Evolutionary conservation across 2,113 vertebrate species (phyloP).

Genomic region (Equus quagga): DNA sequence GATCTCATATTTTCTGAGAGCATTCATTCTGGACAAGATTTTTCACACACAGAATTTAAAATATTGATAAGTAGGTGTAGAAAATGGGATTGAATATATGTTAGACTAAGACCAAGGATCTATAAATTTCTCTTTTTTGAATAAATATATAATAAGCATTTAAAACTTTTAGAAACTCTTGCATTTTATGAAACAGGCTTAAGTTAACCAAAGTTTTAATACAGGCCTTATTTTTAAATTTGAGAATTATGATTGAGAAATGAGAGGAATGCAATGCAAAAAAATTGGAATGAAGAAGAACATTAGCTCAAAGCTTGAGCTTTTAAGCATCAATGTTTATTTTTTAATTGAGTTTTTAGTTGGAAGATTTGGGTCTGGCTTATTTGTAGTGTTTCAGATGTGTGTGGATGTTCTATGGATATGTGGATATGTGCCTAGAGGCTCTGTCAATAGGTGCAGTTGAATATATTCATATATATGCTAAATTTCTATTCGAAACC

Average conservation of each 20-base stretch:
- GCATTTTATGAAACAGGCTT: not conserved
- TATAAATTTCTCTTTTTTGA: not conserved
- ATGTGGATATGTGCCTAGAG: not conserved
- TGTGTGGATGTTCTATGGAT: conserved; percentile 8
- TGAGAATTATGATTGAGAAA: not conserved
- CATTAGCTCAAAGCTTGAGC: not conserved
- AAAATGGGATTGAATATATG: not conserved
- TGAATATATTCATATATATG: not conserved
- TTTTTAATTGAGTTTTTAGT: conserved; percentile 27
- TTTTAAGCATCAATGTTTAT: conserved; percentile 40
- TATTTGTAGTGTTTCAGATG: conserved; percentile 56
- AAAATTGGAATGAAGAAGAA: not conserved
- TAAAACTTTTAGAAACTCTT: conserved; percentile 26
- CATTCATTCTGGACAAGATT: conserved; percentile 20
- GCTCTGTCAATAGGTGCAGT: conserved; percentile 43
- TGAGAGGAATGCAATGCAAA: not conserved
- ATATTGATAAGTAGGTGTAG: not conserved
- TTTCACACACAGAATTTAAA: conserved; percentile 35
- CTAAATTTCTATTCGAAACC: conserved; percentile 29
- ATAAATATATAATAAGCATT: not conserved
- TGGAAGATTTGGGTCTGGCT: not conserved
- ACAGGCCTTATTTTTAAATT: not conserved
- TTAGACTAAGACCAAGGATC: not conserved
- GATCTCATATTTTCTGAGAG: not conserved
- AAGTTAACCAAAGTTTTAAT: not conserved